These are phyloP conservation scores for Rutilus rutilus DNA, from an alignment of 2,113 vertebrate species.

Conservation along the genomic window DNA sequence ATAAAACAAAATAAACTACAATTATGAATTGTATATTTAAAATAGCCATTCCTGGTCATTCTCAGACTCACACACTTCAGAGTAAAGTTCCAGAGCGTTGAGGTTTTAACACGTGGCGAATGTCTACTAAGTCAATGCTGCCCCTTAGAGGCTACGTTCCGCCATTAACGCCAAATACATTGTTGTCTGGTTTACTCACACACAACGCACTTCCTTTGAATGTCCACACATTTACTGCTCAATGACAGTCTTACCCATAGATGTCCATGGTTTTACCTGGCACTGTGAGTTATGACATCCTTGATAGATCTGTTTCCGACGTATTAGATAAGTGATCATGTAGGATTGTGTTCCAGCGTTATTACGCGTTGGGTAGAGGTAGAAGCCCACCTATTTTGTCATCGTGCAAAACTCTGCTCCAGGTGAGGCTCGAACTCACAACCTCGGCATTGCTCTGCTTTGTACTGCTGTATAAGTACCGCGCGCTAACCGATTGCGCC, in stretches of 20 bases:
- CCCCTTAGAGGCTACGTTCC: constrained; percentile 28
- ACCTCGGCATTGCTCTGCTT: constrained; percentile 77
- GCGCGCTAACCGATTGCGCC: constrained; percentile 99
- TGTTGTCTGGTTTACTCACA: neutral
- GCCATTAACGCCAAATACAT: neutral
- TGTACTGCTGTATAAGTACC: constrained; percentile 99
- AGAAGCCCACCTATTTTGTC: neutral
- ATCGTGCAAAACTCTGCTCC: constrained; percentile 34
- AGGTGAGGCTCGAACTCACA: constrained; percentile 15
- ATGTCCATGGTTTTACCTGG: constrained; percentile 79
- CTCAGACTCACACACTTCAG: neutral
- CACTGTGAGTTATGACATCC: constrained; percentile 69
- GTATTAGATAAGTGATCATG: too few species aligned
- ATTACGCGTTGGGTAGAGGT: neutral
- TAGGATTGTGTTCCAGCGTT: too few species aligned
- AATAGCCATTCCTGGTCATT: neutral
- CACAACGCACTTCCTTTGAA: neutral
- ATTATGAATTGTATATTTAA: neutral
- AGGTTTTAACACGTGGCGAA: neutral
- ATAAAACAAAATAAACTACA: neutral
- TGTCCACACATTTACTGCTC: constrained; percentile 41
- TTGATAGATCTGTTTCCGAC: neutral
- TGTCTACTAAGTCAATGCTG: constrained; percentile 21
- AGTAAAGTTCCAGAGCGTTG: neutral
- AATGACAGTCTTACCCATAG: constrained; percentile 88